phyloP scores from a whole-genome alignment of 2,113 vertebrate genomes.

The Clupea harengus region DNA sequence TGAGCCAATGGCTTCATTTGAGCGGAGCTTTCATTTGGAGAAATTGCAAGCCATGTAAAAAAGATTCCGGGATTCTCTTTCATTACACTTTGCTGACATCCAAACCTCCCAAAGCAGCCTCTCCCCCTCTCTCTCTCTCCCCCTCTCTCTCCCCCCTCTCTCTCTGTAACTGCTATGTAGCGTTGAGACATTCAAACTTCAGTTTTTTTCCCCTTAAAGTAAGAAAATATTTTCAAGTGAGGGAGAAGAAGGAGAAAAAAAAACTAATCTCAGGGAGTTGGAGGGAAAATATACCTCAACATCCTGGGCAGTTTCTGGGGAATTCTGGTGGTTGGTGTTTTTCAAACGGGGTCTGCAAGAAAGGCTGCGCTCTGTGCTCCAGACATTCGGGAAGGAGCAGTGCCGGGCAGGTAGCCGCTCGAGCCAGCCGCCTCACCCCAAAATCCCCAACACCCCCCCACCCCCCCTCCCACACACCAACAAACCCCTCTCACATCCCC shows the following conservation, averaged over 20 bases:
- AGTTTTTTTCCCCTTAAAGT: conserved; percentile 52
- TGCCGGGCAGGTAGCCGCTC: not conserved
- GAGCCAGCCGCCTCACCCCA: not conserved
- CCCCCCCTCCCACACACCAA: not conserved
- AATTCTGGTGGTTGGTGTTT: conserved; percentile 58
- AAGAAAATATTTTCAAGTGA: conserved; percentile 60
- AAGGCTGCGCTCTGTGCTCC: conserved; percentile 10
- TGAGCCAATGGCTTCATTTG: not conserved
- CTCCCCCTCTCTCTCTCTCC: not conserved
- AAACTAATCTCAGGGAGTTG: conserved; percentile 47
- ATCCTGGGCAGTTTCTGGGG: conserved; percentile 57
- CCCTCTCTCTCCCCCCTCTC: not conserved
- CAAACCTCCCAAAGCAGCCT: conserved; percentile 2
- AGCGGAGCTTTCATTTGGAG: conserved; percentile 10
- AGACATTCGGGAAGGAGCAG: not conserved
- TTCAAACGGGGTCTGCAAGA: not conserved
- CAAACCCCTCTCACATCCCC: not conserved
- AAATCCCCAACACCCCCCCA: not conserved
- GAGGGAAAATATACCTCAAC: conserved; percentile 68
- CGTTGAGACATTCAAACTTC: not conserved
- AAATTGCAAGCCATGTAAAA: conserved; percentile 7
- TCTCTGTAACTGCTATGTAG: not conserved
- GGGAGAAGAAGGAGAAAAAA: conserved; percentile 30
- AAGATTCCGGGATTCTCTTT: not conserved
- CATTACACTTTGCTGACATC: conserved; percentile 5